Evolutionary conservation across 1,140 invertebrate genomes (phyloP).

Genomic region (Atta texana): DNA sequence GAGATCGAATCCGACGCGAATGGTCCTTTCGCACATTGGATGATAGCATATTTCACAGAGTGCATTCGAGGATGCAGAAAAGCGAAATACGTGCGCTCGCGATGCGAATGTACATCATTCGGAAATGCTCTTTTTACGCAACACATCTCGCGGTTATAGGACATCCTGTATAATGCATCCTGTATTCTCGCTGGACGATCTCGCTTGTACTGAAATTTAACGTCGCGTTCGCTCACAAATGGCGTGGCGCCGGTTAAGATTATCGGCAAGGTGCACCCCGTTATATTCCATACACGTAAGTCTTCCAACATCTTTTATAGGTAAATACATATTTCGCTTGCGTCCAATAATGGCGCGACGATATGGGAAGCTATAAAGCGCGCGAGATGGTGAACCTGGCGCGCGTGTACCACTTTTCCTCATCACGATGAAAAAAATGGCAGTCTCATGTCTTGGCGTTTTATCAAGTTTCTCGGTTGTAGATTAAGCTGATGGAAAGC

Average conservation of each 20-base stretch:
- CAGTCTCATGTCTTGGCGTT: constrained; percentile 62
- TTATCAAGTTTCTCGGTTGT: constrained; percentile 63
- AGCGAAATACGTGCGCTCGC: background rate
- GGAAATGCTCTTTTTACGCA: constrained; percentile 32
- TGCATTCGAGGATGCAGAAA: constrained; percentile 19
- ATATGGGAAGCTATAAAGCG: constrained; percentile 60
- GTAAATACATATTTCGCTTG: constrained; percentile 60
- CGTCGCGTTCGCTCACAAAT: constrained; percentile 33
- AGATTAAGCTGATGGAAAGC: constrained; percentile 68
- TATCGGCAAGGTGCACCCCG: constrained; percentile 8
- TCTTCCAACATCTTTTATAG: constrained; percentile 59
- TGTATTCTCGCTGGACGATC: background rate
- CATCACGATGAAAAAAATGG: constrained; percentile 18
- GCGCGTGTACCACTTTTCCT: constrained; percentile 34
- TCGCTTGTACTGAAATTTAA: constrained; percentile 43
- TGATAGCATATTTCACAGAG: constrained; percentile 5
- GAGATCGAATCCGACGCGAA: constrained; percentile 53
- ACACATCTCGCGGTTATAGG: background rate
- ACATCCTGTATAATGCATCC: background rate
- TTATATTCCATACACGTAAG: constrained; percentile 44
- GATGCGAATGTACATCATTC: constrained; percentile 10
- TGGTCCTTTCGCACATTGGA: constrained; percentile 13
- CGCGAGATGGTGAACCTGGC: background rate
- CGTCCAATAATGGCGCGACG: constrained; percentile 59
- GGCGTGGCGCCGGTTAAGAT: constrained; percentile 46